Conservation (phyloP, 2,113 vertebrate species). For the Buteo buteo region DNA sequence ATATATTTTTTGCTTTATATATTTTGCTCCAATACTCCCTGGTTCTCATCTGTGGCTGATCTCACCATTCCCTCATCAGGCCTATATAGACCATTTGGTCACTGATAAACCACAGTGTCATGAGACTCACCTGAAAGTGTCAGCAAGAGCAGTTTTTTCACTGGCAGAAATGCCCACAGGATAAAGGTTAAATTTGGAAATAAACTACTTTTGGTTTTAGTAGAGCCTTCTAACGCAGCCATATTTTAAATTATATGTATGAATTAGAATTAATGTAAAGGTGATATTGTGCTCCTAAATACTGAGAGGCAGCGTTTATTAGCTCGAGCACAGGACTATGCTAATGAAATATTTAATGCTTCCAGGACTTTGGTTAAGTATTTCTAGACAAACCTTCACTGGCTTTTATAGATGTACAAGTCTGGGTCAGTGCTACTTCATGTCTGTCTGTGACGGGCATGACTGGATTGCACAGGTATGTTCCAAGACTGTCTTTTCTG, state of each 20-base stretch:
- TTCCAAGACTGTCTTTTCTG: not conserved
- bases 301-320: not conserved
- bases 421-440: conserved; percentile 33
- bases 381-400: conserved; percentile 32
- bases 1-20: not conserved
- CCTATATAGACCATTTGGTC: fast-evolving
- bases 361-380: not conserved
- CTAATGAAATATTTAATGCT: conserved; percentile 15
- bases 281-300: not conserved
- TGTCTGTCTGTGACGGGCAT: not conserved
- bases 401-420: conserved; percentile 39
- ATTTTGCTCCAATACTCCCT: not conserved
- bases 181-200: not conserved
- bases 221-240: not conserved
- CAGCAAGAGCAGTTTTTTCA: not conserved
- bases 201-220: not conserved
- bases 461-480: not conserved
- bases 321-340: not conserved
- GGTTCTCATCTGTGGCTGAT: not conserved
- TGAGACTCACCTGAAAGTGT: not conserved
- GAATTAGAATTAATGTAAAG: not conserved
- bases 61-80: not conserved
- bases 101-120: not conserved
- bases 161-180: not conserved
- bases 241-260: not conserved